Conservation (phyloP, 2,888 invertebrate genomes). For the Erpobdella octoculata region DNA sequence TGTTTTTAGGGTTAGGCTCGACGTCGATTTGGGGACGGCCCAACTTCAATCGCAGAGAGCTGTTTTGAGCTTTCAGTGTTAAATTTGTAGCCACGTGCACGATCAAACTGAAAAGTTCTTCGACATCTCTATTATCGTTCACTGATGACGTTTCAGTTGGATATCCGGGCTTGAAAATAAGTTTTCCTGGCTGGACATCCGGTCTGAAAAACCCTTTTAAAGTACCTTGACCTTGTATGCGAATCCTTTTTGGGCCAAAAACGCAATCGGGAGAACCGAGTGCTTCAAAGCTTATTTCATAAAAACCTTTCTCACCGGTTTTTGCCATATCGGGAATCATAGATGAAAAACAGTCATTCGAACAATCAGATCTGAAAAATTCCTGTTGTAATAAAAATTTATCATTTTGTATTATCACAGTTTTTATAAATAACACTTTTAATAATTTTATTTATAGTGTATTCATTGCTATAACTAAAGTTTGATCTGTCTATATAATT, state of each 20-base stretch:
- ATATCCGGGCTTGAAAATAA: background rate
- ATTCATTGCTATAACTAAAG: too few relatives aligned
- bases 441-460: too few relatives aligned
- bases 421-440: too few relatives aligned
- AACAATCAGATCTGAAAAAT: too few relatives aligned
- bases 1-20: background rate
- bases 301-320: too few relatives aligned
- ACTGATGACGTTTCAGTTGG: background rate
- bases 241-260: background rate
- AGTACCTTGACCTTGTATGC: background rate
- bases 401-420: too few relatives aligned
- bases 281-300: too few relatives aligned
- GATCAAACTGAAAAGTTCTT: background rate
- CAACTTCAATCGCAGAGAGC: background rate
- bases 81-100: background rate
- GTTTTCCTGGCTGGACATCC: background rate
- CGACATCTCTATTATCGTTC: background rate
- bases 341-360: too few relatives aligned
- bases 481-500: too few relatives aligned
- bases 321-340: too few relatives aligned
- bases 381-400: too few relatives aligned
- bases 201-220: background rate
- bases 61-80: background rate
- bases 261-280: background rate
- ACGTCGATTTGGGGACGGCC: background rate